phyloP scores from a whole-genome alignment of 2,113 vertebrate species.

The Petrocephalus microphthalmus region DNA sequence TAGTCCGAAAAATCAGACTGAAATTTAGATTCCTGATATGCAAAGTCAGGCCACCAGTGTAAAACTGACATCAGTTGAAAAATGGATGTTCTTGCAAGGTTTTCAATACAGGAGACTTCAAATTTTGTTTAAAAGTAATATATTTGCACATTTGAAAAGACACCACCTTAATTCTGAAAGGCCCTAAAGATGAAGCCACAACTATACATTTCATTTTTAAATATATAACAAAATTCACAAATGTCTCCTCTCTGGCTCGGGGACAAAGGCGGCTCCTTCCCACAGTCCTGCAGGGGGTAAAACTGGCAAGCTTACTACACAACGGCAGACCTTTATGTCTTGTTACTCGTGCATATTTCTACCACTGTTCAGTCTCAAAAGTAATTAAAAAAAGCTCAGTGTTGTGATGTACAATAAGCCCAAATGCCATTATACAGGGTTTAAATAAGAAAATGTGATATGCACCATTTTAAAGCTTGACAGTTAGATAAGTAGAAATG shows the following conservation, averaged over 20 bases:
- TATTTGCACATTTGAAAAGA: neutral
- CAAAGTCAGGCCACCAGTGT: neutral
- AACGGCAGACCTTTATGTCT: neutral
- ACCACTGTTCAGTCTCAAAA: neutral
- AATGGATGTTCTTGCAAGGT: neutral
- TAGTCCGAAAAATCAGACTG: neutral
- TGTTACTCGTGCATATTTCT: neutral
- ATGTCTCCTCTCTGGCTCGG: neutral
- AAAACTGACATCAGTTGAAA: neutral
- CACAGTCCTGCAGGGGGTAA: neutral
- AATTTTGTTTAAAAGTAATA: neutral
- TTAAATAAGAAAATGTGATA: neutral
- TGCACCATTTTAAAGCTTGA: constrained; percentile 20
- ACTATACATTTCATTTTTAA: neutral
- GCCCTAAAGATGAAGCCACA: neutral
- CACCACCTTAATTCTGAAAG: neutral
- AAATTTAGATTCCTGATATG: neutral
- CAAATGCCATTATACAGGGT: neutral
- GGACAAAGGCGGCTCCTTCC: neutral
- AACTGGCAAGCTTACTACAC: neutral
- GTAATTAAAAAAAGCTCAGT: neutral
- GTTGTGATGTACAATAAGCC: constrained; percentile 8
- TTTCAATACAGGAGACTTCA: neutral
- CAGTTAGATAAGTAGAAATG: constrained; percentile 4
- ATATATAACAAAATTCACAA: neutral